Conservation (phyloP, 2,113 vertebrate genomes). For the Ailurus styani region DNA sequence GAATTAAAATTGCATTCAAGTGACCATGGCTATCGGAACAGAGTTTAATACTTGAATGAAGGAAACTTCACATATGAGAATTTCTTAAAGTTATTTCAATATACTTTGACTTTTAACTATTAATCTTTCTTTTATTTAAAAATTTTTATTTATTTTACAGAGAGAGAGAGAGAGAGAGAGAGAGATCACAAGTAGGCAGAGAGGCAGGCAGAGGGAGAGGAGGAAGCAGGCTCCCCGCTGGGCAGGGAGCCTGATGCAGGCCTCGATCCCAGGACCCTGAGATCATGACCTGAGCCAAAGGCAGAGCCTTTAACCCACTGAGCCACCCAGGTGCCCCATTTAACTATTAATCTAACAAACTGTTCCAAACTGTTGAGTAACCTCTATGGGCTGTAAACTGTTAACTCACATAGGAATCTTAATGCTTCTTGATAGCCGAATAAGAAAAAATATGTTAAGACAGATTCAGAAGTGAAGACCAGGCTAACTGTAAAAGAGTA, state of each 20-base stretch:
- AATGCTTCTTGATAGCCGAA: not conserved
- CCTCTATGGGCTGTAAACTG: not conserved
- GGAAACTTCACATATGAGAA: not conserved
- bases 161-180: no score
- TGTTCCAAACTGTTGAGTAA: not conserved
- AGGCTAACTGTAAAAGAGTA: not conserved
- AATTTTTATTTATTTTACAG: no score
- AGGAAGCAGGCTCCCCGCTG: no score
- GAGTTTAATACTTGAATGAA: not conserved
- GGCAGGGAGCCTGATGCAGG: no score
- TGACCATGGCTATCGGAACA: not conserved
- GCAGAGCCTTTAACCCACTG: no score
- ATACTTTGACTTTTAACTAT: not conserved
- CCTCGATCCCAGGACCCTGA: no score
- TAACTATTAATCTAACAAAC: not conserved
- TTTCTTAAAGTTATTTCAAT: not conserved
- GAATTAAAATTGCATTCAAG: not conserved
- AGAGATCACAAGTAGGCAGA: no score
- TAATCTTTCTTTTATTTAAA: no score
- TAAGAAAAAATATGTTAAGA: not conserved
- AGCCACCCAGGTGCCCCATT: no score
- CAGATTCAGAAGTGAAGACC: not conserved
- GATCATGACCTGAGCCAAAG: no score
- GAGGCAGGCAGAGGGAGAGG: no score
- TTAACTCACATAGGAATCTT: not conserved